phyloP scores from a whole-genome alignment of 2,797 vertebrate species.

The Iguana delicatissima region DNA sequence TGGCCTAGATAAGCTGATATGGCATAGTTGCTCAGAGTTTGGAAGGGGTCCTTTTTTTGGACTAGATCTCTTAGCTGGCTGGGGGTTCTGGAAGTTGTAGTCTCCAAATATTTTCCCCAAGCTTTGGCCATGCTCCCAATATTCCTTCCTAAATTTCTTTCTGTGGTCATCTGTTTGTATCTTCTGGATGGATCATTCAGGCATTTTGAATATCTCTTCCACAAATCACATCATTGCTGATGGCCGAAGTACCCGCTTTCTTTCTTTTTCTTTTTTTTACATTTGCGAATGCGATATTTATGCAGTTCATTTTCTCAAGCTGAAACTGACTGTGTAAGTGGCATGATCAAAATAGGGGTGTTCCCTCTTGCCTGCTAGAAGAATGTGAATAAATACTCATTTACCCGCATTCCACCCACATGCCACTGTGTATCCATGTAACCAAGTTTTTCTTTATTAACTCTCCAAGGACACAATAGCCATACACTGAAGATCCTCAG shows the following conservation, averaged over 20 bases:
- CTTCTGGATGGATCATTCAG: slow-evolving; percentile 49
- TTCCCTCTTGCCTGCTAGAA: slow-evolving; percentile 43
- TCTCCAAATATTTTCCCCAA: background rate
- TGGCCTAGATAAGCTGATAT: background rate
- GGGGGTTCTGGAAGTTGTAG: background rate
- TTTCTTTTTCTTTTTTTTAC: background rate
- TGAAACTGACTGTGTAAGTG: slow-evolving; percentile 51
- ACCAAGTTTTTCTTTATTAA: slow-evolving; percentile 73
- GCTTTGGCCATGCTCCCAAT: background rate
- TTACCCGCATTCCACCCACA: slow-evolving; percentile 51
- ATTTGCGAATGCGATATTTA: slow-evolving; percentile 54
- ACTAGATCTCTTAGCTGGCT: too few relatives aligned
- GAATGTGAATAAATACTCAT: slow-evolving; percentile 39
- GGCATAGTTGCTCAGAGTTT: background rate
- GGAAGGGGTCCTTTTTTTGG: too few relatives aligned
- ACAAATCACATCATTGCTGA: slow-evolving; percentile 42
- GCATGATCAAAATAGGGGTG: slow-evolving; percentile 25
- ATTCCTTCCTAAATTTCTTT: slow-evolving; percentile 47
- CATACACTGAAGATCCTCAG: slow-evolving; percentile 72
- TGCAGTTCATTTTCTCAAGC: slow-evolving; percentile 49
- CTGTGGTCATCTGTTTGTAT: slow-evolving; percentile 67
- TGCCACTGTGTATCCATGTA: slow-evolving; percentile 28
- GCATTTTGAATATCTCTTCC: slow-evolving; percentile 45
- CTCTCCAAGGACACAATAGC: slow-evolving; percentile 69
- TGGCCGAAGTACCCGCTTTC: slow-evolving; percentile 5